Percentiles rank a stretch among this genome's conserved stretches.
These are phyloP conservation scores for Hydrozoanthus tunicans DNA, from an alignment of 64 coral and sea anemone genomes.

Conservation along the genomic window DNA sequence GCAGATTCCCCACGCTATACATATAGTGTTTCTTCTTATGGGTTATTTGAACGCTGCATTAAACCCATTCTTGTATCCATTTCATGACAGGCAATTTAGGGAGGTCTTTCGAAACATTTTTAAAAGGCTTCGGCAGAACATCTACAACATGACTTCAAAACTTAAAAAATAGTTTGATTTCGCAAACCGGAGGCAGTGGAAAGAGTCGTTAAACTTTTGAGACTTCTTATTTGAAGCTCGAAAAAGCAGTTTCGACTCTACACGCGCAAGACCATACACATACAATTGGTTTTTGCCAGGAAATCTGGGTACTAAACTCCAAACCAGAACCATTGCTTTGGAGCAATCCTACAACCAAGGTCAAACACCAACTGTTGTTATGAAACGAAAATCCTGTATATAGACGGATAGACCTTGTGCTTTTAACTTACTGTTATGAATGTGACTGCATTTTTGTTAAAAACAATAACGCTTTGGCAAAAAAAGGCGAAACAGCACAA, in stretches of 20 bases:
- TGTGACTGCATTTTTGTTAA: too few species aligned
- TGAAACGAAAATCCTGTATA: too few species aligned
- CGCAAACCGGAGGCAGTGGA: not conserved
- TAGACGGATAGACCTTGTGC: too few species aligned
- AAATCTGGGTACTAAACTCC: too few species aligned
- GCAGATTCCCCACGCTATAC: not conserved
- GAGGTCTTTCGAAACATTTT: constrained; percentile 39
- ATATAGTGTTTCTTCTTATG: not conserved
- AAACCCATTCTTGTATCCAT: constrained; percentile 47
- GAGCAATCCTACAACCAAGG: too few species aligned
- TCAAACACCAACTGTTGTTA: too few species aligned
- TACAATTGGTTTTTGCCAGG: too few species aligned
- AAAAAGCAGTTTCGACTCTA: not conserved
- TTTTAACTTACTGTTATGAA: too few species aligned
- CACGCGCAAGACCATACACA: too few species aligned
- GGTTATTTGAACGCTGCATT: constrained; percentile 47
- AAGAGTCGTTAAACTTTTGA: not conserved
- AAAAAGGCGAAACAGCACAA: too few species aligned
- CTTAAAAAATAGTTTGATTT: not conserved
- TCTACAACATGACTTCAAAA: not conserved
- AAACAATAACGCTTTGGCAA: too few species aligned
- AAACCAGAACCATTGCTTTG: too few species aligned
- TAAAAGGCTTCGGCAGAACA: not conserved
- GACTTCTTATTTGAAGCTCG: not conserved
- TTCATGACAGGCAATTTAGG: constrained; percentile 50